Evolutionary conservation across 1,140 invertebrate species (phyloP).

Genomic region (Procambarus clarkii): DNA sequence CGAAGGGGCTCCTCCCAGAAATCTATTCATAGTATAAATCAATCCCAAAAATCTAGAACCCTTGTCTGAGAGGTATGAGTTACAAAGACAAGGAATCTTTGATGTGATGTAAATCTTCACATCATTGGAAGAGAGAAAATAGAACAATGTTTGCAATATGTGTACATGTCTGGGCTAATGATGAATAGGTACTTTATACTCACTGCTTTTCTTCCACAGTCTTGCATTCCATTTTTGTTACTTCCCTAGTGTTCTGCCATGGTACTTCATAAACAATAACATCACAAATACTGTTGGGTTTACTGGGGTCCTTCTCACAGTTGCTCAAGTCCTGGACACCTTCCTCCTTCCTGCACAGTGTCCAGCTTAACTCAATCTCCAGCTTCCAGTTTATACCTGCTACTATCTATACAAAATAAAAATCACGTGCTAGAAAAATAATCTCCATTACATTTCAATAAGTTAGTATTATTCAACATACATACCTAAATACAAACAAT

Average conservation of each 20-base stretch:
- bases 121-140: no score
- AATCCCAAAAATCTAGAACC: no score
- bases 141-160: no score
- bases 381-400: slow-evolving; percentile 24
- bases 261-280: slow-evolving; percentile 22
- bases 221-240: slow-evolving; percentile 13
- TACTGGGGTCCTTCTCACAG: slow-evolving; percentile 28
- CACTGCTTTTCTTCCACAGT: not conserved
- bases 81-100: no score
- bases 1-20: no score
- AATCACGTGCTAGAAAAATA: not conserved
- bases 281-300: slow-evolving; percentile 9
- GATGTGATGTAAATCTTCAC: no score
- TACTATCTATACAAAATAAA: slow-evolving; percentile 8
- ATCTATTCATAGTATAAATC: no score
- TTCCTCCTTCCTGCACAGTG: slow-evolving; percentile 32
- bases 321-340: slow-evolving; percentile 9
- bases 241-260: not conserved
- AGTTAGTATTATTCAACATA: not conserved
- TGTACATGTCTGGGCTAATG: no score
- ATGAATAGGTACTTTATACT: not conserved
- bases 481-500: not conserved
- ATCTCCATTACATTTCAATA: not conserved
- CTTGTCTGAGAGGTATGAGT: no score
- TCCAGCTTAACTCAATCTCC: slow-evolving; percentile 27